A percentile compares a stretch with the other conserved stretches of the same genome.
Evolutionary conservation across 2,797 vertebrate species (phyloP).

Genomic region (Microtus obscurus): DNA sequence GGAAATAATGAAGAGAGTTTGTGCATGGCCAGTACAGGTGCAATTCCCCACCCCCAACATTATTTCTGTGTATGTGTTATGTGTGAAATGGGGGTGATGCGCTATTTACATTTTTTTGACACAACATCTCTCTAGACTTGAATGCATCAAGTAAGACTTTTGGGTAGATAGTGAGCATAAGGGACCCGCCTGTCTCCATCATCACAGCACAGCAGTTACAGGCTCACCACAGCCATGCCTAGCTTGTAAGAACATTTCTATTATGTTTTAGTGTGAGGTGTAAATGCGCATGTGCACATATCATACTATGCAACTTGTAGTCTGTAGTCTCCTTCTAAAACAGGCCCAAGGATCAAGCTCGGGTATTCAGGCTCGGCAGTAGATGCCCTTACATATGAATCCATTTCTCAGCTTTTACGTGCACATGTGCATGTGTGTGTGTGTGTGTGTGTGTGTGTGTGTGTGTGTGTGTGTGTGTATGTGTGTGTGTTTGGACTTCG

Average conservation of each 20-base stretch:
- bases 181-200: not conserved
- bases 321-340: not conserved
- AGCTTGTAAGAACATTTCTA: not conserved
- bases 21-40: not conserved
- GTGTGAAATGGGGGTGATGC: too few species aligned
- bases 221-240: not conserved
- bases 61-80: not conserved
- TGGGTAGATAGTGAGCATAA: too few species aligned
- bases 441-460: not conserved
- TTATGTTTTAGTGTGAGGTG: not conserved
- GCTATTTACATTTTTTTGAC: not conserved
- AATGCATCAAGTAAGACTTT: too few species aligned
- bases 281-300: not conserved
- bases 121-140: not conserved
- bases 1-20: not conserved
- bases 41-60: not conserved
- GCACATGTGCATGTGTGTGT: fast-evolving
- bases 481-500: not conserved
- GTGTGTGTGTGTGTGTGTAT: not conserved
- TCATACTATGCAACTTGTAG: not conserved
- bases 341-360: not conserved
- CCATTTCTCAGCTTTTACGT: not conserved
- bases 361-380: too few species aligned
- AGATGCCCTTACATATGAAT: not conserved
- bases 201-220: not conserved